A percentile compares a stretch with the other conserved stretches of the same genome.
phyloP scores from a whole-genome alignment of 2,888 invertebrate genomes.

The Thumatha senex region DNA sequence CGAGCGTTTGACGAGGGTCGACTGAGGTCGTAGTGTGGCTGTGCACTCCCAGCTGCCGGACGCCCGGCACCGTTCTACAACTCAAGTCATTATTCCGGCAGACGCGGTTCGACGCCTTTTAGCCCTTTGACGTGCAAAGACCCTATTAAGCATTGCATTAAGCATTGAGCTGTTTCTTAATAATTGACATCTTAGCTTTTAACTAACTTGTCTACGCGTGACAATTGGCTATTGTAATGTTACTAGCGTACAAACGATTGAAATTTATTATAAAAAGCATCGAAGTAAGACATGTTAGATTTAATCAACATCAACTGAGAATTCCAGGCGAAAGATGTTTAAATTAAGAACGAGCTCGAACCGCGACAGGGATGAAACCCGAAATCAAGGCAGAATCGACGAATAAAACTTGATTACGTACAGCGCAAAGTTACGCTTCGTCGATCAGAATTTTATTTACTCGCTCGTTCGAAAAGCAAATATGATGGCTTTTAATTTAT shows the following conservation, averaged over 20 bases:
- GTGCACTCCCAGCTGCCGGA: conserved; percentile 47
- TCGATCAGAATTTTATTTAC: conserved; percentile 76
- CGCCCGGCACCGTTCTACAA: conserved; percentile 57
- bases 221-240: conserved; percentile 33
- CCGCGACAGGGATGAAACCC: conserved; percentile 54
- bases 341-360: conserved; percentile 61
- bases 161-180: conserved; percentile 79
- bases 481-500: conserved; percentile 80
- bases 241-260: conserved; percentile 16
- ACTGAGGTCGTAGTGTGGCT: conserved; percentile 57
- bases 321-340: conserved; percentile 61
- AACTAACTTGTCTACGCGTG: conserved; percentile 50
- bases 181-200: conserved; percentile 73
- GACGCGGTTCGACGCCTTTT: conserved; percentile 78
- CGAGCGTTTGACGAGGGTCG: conserved; percentile 81
- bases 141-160: no score
- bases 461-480: conserved; percentile 73
- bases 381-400: conserved; percentile 72
- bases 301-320: conserved; percentile 63
- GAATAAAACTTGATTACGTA: conserved; percentile 78
- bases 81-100: conserved; percentile 78
- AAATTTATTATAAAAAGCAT: conserved; percentile 17
- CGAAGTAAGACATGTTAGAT: conserved; percentile 49
- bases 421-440: conserved; percentile 71
- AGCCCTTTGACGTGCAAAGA: conserved; percentile 80